Evolutionary conservation across 2,797 vertebrate genomes (phyloP).

Genomic region (Synanceia verrucosa): DNA sequence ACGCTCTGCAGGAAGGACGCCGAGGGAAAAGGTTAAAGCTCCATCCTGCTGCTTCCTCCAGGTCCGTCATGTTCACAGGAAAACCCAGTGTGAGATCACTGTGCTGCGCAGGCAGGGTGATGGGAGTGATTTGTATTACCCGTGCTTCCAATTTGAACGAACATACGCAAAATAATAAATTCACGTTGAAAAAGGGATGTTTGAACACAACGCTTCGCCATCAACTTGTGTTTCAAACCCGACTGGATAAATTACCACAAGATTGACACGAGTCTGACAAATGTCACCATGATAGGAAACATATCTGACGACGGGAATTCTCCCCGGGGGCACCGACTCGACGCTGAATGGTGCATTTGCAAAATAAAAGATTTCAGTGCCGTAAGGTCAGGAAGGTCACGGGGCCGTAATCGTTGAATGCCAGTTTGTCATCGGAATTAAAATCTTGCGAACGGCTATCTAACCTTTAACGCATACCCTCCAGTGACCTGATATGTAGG

Average conservation of each 20-base stretch:
- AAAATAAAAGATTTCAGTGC: conserved; percentile 52
- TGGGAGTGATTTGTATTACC: conserved; percentile 21
- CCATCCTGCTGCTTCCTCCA: too few species aligned
- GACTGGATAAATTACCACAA: conserved; percentile 48
- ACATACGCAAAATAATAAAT: conserved; percentile 31
- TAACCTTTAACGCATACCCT: conserved; percentile 51
- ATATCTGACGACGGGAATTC: conserved; percentile 12
- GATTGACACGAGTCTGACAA: conserved; percentile 57
- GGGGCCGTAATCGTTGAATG: conserved; percentile 41
- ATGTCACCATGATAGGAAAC: conserved; percentile 60
- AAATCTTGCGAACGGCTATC: conserved; percentile 24
- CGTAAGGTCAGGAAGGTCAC: conserved; percentile 41
- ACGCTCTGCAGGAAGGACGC: conserved; percentile 46
- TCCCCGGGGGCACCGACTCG: conserved; percentile 15
- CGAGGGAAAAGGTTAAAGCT: conserved; percentile 71
- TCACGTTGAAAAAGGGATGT: conserved; percentile 2
- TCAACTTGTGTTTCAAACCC: conserved; percentile 21
- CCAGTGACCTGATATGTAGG: conserved; percentile 45
- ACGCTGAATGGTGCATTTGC: conserved; percentile 33
- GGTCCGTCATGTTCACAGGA: conserved; percentile 50
- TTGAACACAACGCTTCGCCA: background rate
- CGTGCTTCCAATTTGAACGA: conserved; percentile 20
- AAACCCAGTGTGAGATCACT: conserved; percentile 28
- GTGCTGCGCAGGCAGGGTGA: conserved; percentile 3
- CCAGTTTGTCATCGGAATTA: conserved; percentile 49